Evolutionary conservation across 2,888 invertebrate species (phyloP), one percentile per base, ranked within the genome.

Genomic region (Xanthorhoe designata): DNA sequence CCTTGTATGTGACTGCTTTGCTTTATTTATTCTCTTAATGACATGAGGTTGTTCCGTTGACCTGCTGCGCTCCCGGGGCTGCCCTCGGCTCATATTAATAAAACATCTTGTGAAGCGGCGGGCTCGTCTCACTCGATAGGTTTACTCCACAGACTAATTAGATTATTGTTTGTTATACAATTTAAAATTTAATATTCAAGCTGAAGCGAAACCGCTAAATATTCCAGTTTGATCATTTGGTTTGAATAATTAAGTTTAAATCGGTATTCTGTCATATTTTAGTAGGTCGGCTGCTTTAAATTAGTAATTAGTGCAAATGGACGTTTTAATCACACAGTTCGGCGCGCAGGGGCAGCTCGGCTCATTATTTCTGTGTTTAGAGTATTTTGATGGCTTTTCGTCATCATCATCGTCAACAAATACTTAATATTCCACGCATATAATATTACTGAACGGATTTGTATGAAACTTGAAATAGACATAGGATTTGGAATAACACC

Each of bases 161-260:
- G 7, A 53, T 61, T 66, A 66, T 61, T 61, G 66, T 61, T 66
- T 50, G 61, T 47, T 61, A 52, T 53, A 53, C 24, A 35, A 55
- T 47, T 52, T 24, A 61, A 53, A 15, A 57, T 62, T 49, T 24
- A 13, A 64, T 56, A 52, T 24, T 61, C 38, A 51, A 57, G 45
- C 56, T 15, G 7, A 58, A 54, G 29, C 52, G 42, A 6, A 55
- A 45, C 56, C 51, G 42, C 50, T 61, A 49, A 38, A 29, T 49
- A 49, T 59, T 59, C 38, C 4, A 38, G 18, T 58, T 56, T 45
- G 32, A 53, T 52, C 15, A 59, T 49, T 54, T 35, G 54, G 50
- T 59, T 52, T 59, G 29, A 51, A 56, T 65, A 47, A 60, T 51
- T 53, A 47, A 54, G 53, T 60, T 35, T 29, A 49, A 53, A 53